Evolutionary conservation across 2,888 invertebrate species (phyloP), one percentile per base, ranked within the genome.

Genomic region (Venusia cambrica): DNA sequence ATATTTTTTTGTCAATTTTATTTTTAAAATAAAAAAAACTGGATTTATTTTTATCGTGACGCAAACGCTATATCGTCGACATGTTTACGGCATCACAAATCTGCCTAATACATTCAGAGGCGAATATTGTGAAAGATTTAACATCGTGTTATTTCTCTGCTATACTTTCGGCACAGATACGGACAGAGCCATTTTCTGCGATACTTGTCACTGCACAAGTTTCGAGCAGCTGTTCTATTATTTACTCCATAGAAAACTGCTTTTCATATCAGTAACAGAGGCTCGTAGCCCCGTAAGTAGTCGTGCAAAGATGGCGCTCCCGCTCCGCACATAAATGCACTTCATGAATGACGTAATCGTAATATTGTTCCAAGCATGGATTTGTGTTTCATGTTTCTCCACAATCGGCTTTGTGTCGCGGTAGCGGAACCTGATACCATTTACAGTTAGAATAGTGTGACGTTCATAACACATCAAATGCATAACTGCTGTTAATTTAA

Each of bases 181-280:
- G 6, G 18, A 30, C 24, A 20, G 26, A 20, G 16, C 18, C 22
- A 31, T 27, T 40, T 39, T 22, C 32, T 26, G 30, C 16, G 25
- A 39, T 42, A 31, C 33, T 38, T 15, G 33, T 15, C 31, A 35
- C 28, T 39, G 29, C 28, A 25, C 29, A 34, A 31, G 26, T 45
- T 38, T 27, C 42, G 6, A 27, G 35, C 36, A 32, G 27, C 35
- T 45, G 37, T 57, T 71, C 67, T 73, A 78, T 83, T 81, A 83
- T 83, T 76, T 79, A 68, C 62, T 68, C 43, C 56, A 70, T 65
- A 56, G 73, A 71, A 75, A 76, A 77, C 71, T 69, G 78, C 78
- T 81, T 83, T 84, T 83, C 80, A 81, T 71, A 78, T 81, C 81
- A 83, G 67, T 51, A 75, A 66, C 81, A 83, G 76, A 62, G 62